Evolutionary conservation across 1,140 invertebrate genomes (phyloP), one percentile per base, ranked within the genome.

Genomic region (Schlechtendalia chinensis): DNA sequence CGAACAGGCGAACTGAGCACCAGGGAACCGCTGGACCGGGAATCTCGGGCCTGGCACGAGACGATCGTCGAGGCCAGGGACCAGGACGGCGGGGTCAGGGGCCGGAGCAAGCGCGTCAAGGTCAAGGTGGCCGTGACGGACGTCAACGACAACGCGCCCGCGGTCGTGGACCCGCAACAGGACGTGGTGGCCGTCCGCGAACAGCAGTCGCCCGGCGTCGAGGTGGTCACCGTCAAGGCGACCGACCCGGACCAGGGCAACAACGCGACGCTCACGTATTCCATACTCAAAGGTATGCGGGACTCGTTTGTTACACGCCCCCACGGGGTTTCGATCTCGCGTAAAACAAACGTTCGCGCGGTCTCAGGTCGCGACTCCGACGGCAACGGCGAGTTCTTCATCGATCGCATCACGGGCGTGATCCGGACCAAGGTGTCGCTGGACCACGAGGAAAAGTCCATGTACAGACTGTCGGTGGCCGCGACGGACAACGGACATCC

Each of bases 101-200:
- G 92, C 1, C 89, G 91, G 74, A 91, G 91, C 80, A 88, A 91
- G 19, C 87, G 93, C 82, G 92, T 93, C 0, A 88, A 91, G 8
- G 87, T 97, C 67, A 88, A 90, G 82, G 89, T 98, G 0, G 87
- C 88, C 81, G 91, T 95, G 5, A 89, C 90, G 19, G 96, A 97
- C 85, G 90, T 94, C 5, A 98, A 98, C 85, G 96, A 98, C 86
- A 97, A 97, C 87, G 89, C 91, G 12, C 94, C 94, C 16, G 90
- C 93, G 85, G 94, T 97, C 80, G 90, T 95, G 47, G 93, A 96
- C 86, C 94, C 94, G 10, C 90, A 93, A 84, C 93, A 95, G 85
- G 93, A 94, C 85, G 91, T 94, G 8, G 91, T 96, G 1, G 93
- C 93, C 83, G 93, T 96, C 14, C 88, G 94, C 59, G 94, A 96